Conservation (phyloP, 2,797 vertebrate genomes). For the Lepidocolaptes lacrymiger region DNA sequence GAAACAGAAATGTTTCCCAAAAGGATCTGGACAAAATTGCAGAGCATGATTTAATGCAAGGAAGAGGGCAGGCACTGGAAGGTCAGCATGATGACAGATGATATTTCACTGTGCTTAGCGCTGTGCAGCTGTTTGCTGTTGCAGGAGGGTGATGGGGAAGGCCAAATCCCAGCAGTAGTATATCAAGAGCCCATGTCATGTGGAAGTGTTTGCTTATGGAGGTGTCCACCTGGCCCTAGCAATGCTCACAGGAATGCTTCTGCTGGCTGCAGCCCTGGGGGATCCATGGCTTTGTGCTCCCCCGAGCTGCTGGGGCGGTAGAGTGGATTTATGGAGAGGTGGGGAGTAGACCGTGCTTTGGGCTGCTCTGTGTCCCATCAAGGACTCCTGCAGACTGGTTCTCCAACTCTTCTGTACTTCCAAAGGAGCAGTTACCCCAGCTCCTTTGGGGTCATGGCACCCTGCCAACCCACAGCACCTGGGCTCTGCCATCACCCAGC, state of each 20-base stretch:
- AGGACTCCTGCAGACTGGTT: background rate
- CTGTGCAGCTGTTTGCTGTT: slow-evolving; percentile 42
- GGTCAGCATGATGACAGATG: background rate
- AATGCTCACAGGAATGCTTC: rapidly evolving
- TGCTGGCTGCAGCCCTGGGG: background rate
- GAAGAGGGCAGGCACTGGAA: background rate
- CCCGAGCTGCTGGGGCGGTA: background rate
- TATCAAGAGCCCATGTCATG: background rate
- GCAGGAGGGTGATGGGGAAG: background rate
- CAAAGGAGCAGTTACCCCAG: background rate
- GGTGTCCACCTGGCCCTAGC: background rate
- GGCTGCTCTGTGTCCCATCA: background rate
- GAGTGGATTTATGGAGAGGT: background rate
- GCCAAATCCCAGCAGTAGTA: background rate
- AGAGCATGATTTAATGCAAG: background rate
- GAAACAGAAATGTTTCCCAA: background rate
- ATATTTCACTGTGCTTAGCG: slow-evolving; percentile 2
- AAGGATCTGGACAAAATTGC: background rate
- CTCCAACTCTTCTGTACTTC: background rate
- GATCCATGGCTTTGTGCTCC: background rate
- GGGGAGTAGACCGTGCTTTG: background rate
- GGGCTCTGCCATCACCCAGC: background rate
- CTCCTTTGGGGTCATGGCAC: background rate
- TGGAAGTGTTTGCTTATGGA: background rate
- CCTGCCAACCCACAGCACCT: rapidly evolving